Percentiles rank a stretch among this genome's conserved stretches.
Conservation (phyloP, 2,113 vertebrate species). For the Oreochromis tanganicae region DNA sequence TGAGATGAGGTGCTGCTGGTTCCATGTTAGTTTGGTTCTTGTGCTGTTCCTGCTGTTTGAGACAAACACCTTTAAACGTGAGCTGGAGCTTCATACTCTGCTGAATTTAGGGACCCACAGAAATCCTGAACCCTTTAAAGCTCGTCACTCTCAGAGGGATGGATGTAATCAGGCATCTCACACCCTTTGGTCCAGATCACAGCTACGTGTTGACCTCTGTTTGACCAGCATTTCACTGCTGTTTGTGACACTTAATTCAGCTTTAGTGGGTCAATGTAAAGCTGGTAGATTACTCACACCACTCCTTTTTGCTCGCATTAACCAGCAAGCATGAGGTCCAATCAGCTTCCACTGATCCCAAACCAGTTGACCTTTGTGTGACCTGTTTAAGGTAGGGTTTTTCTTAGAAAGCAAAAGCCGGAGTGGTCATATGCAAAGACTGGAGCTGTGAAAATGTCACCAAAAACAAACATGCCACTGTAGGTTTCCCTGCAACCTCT, state of each 20-base stretch:
- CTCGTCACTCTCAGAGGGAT: neutral
- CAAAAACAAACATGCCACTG: constrained; percentile 36
- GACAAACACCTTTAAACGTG: neutral
- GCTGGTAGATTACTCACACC: neutral
- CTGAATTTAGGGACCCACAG: fast-evolving
- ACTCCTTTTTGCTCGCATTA: neutral
- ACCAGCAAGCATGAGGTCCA: neutral
- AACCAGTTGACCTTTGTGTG: constrained; percentile 9
- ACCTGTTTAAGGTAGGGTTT: neutral
- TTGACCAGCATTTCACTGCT: neutral
- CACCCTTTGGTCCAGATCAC: neutral
- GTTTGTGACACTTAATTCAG: neutral
- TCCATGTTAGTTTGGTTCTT: neutral
- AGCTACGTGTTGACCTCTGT: neutral
- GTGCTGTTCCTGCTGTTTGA: neutral
- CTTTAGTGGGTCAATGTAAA: neutral
- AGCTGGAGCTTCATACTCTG: neutral
- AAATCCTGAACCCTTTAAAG: neutral
- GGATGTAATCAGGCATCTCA: neutral
- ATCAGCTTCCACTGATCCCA: constrained; percentile 8
- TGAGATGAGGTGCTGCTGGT: neutral
- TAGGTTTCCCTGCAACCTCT: neutral
- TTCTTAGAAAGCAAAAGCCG: neutral
- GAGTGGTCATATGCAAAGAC: constrained; percentile 10
- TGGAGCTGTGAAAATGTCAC: constrained; percentile 19